Conservation (phyloP, 2,113 vertebrate genomes). For the Calidris pygmaea region DNA sequence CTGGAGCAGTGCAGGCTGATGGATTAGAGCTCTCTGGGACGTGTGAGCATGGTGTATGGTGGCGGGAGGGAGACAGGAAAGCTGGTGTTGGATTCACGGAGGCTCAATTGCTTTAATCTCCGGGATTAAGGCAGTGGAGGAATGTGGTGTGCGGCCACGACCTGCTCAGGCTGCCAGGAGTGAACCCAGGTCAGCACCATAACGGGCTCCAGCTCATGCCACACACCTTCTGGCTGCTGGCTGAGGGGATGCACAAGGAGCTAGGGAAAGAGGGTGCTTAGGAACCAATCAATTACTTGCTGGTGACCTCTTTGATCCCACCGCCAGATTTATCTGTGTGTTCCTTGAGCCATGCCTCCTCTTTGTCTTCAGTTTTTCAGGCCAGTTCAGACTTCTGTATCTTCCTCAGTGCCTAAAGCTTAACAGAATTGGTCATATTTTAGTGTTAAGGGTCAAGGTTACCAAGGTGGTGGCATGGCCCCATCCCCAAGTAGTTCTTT, state of each 20-base stretch:
- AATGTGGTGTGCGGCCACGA: slow-evolving; percentile 36
- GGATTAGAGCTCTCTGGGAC: neutral
- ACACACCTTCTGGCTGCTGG: neutral
- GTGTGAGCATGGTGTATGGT: neutral
- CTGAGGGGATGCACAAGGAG: neutral
- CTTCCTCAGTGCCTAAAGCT: neutral
- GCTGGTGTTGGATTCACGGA: slow-evolving; percentile 34
- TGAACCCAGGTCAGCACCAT: slow-evolving; percentile 46
- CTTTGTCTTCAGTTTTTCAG: neutral
- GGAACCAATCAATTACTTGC: neutral
- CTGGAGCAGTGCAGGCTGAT: neutral
- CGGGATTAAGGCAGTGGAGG: slow-evolving; percentile 58
- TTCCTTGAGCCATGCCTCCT: neutral
- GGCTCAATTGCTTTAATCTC: slow-evolving; percentile 60
- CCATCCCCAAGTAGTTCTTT: neutral
- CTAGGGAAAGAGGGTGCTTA: neutral
- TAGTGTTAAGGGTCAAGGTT: neutral
- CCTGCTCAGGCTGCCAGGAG: slow-evolving; percentile 33
- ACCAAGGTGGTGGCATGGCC: neutral
- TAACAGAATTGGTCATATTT: neutral
- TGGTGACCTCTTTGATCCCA: neutral
- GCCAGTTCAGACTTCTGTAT: neutral
- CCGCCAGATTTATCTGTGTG: neutral
- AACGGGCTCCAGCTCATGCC: neutral
- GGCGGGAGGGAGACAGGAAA: slow-evolving; percentile 26